phyloP scores from a whole-genome alignment of 2,888 invertebrate species.

The Ormyrus thymus region DNA sequence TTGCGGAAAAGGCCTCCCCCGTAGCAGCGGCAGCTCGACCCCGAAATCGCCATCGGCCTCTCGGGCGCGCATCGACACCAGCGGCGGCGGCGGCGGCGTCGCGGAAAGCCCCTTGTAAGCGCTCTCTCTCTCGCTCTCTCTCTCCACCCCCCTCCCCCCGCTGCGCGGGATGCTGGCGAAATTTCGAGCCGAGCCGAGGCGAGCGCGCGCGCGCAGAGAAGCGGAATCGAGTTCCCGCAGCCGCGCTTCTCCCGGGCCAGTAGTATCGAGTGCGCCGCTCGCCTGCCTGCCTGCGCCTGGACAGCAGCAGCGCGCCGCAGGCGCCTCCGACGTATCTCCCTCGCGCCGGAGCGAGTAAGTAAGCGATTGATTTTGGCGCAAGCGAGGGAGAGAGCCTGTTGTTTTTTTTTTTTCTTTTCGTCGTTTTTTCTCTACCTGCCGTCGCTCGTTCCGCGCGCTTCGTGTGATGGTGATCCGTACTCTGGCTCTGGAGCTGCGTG shows the following conservation, averaged over 20 bases:
- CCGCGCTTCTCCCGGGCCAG: slow-evolving; percentile 31
- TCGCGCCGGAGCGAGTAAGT: background rate
- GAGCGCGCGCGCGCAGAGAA: slow-evolving; percentile 1
- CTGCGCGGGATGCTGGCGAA: background rate
- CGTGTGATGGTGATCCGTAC: background rate
- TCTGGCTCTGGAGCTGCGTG: background rate
- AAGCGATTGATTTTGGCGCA: background rate
- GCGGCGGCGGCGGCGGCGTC: background rate
- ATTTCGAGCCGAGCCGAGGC: slow-evolving; percentile 17
- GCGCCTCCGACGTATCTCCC: background rate
- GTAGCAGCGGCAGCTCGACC: no score
- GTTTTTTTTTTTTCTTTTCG: no score
- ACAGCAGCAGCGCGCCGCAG: background rate
- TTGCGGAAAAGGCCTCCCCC: no score
- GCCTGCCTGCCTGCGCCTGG: background rate
- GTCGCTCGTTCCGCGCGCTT: background rate
- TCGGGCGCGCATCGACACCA: no score
- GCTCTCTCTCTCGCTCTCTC: background rate
- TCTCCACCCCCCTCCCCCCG: background rate
- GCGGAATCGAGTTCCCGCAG: slow-evolving; percentile 20
- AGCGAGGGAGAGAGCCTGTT: background rate
- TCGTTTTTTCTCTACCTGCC: background rate
- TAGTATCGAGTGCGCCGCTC: slow-evolving; percentile 53
- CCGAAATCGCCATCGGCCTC: no score
- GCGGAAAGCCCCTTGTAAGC: background rate